Base-by-base conservation (phyloP, 2,888 invertebrate genomes). In the Conchocele bisecta region DNA sequence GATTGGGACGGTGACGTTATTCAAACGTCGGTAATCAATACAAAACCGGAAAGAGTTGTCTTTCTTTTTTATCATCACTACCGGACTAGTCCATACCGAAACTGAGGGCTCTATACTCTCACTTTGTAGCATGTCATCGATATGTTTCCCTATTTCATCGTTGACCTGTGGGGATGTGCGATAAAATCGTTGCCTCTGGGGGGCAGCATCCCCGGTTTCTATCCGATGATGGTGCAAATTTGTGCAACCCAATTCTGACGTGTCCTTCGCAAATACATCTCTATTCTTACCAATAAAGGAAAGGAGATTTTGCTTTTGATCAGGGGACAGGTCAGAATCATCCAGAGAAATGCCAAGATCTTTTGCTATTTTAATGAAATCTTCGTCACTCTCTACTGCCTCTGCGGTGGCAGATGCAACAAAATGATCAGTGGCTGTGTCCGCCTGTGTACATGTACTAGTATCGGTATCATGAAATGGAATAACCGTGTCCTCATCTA, bases 241-340 rank as follows among this genome's bases (percentile, higher is more conserved):
- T 11, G 70, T 68, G 13, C 58, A 37, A 1, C 75, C 80, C 31
- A 69, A 24, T 20, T 74, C 74, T 20, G 67, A 73, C 1, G 67
- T 46, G 41, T 68, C 63, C 58, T 53, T 58, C 1, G 73, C 67
- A 73, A 73, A 73, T 17, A 65, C 28, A 39, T 57, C 54, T 7
- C 66, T 37, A 35, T 75, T 63, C n/a, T 20, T 26, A 0, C 51
- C 66, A 54, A 75, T 51, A 20, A 75, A 58, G 13, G 1, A 9
- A 24, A 66, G 28, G 3, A 70, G 29, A 31, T 46, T 46, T 29
- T 20, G 5, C 35, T 60, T 68, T 17, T 64, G 20, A 0, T 56
- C 41, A 6, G 11, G 13, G 7, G 54, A 46, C 1, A 75, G 17
- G 24, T 53, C 54, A 1, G 54, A 44, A 17, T 60, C 39, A 15